A percentile compares a stretch with the other conserved stretches of the same genome.
These are phyloP conservation scores for Nixonia krombeini DNA, from an alignment of 1,140 invertebrate genomes.

Conservation along the genomic window DNA sequence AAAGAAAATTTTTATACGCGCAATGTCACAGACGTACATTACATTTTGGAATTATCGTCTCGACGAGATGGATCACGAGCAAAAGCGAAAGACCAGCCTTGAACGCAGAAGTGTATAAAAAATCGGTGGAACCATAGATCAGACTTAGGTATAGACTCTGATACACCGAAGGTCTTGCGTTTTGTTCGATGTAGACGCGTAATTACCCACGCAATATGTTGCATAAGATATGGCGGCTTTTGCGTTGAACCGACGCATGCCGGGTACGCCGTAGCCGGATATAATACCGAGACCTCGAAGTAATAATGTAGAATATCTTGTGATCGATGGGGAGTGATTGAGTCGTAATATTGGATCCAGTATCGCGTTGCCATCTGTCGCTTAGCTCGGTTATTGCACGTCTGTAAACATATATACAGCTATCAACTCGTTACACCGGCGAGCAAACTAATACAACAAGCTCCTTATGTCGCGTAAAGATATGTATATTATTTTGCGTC, in stretches of 20 bases:
- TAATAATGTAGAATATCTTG: conserved; percentile 63
- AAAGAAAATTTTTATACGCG: no score
- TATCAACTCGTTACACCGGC: conserved; percentile 53
- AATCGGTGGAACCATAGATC: no score
- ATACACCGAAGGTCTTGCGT: no score
- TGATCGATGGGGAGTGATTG: conserved; percentile 66
- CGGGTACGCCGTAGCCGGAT: conserved; percentile 16
- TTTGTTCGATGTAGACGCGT: not conserved
- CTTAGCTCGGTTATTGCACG: conserved; percentile 56
- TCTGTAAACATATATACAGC: conserved; percentile 58
- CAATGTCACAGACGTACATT: no score
- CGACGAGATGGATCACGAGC: no score
- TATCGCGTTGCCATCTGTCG: conserved; percentile 51
- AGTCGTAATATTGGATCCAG: conserved; percentile 62
- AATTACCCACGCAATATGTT: conserved; percentile 45
- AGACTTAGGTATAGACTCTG: no score
- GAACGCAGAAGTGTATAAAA: no score
- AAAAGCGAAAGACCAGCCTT: no score
- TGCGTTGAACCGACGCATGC: conserved; percentile 35
- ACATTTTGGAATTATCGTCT: no score
- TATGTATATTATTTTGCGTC: conserved; percentile 14
- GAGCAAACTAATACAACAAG: conserved; percentile 54
- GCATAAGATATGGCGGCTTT: conserved; percentile 34
- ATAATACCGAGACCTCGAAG: conserved; percentile 50
- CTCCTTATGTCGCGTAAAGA: conserved; percentile 40